phyloP scores from a whole-genome alignment of 2,888 invertebrate genomes.

The Orthonychiurus folsomi region DNA sequence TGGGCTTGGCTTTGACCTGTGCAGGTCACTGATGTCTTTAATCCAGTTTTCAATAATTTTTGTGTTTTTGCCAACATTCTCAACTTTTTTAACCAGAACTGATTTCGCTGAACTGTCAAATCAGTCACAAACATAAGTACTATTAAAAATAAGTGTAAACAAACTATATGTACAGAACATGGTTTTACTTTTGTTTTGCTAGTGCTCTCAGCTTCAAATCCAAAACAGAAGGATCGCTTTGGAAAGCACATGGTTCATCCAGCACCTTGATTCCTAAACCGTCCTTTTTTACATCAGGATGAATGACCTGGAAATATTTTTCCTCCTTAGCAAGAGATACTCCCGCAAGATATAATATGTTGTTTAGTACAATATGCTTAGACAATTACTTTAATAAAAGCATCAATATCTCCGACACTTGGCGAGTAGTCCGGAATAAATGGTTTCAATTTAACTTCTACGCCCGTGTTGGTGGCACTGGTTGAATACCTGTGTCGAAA shows the following conservation, averaged over 20 bases:
- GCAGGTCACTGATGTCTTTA: conserved; percentile 83
- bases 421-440: conserved; percentile 96
- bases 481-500: conserved; percentile 69
- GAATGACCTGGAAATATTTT: conserved; percentile 43
- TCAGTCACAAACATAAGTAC: not conserved
- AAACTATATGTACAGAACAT: not conserved
- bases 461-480: conserved; percentile 63
- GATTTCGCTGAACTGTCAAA: conserved; percentile 51
- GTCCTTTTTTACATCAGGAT: conserved; percentile 61
- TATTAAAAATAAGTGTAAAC: not conserved
- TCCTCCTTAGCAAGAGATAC: too few relatives aligned
- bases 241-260: conserved; percentile 90
- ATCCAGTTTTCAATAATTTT: conserved; percentile 97
- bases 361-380: not conserved
- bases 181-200: conserved; percentile 53
- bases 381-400: conserved; percentile 75
- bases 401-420: conserved; percentile 96
- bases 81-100: conserved; percentile 44
- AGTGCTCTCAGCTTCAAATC: conserved; percentile 76
- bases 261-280: conserved; percentile 66
- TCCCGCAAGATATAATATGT: not conserved
- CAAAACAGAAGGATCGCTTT: conserved; percentile 89
- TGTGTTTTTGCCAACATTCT: conserved; percentile 64
- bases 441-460: conserved; percentile 81
- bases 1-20: conserved; percentile 77